Evolutionary conservation across 2,888 invertebrate species (phyloP).

Genomic region (Drosophila setosimentum): DNA sequence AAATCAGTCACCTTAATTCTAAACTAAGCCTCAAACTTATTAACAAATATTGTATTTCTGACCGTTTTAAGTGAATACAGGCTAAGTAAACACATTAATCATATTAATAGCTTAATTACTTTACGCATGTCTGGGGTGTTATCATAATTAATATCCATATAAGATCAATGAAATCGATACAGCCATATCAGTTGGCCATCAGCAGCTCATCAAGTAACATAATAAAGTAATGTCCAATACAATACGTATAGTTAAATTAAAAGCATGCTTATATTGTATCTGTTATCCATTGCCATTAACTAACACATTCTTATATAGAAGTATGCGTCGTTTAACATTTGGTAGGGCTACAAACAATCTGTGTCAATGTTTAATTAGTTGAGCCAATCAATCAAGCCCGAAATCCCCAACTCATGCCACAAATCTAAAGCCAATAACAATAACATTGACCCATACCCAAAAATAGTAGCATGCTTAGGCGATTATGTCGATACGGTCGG

Average conservation of each 20-base stretch:
- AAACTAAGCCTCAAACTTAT: background rate
- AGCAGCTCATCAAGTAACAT: slow-evolving; percentile 29
- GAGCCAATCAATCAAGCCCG: slow-evolving; percentile 19
- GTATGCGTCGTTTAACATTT: slow-evolving; percentile 24
- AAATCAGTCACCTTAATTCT: background rate
- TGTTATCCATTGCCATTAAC: slow-evolving; percentile 39
- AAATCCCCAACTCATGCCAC: slow-evolving; percentile 9
- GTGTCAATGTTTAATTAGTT: slow-evolving; percentile 47
- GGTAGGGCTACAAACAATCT: slow-evolving; percentile 12
- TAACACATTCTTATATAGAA: slow-evolving; percentile 3
- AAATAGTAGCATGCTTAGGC: slow-evolving; percentile 32
- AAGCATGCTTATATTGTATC: slow-evolving; percentile 32
- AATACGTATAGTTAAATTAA: slow-evolving; percentile 19
- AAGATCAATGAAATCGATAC: slow-evolving; percentile 38
- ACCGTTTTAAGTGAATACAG: slow-evolving; percentile 21
- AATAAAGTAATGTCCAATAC: slow-evolving; percentile 13
- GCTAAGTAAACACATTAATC: slow-evolving; percentile 25
- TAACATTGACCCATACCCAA: slow-evolving; percentile 23
- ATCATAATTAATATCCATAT: slow-evolving; percentile 57
- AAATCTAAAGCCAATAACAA: background rate
- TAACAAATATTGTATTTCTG: background rate
- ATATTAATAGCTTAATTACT: slow-evolving; percentile 48
- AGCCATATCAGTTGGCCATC: slow-evolving; percentile 28
- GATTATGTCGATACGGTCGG: slow-evolving; percentile 5
- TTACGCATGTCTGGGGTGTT: slow-evolving; percentile 40